A percentile compares a stretch with the other conserved stretches of the same genome.
Conservation (phyloP, 2,888 invertebrate species). For the Stegophylla sp. region DNA sequence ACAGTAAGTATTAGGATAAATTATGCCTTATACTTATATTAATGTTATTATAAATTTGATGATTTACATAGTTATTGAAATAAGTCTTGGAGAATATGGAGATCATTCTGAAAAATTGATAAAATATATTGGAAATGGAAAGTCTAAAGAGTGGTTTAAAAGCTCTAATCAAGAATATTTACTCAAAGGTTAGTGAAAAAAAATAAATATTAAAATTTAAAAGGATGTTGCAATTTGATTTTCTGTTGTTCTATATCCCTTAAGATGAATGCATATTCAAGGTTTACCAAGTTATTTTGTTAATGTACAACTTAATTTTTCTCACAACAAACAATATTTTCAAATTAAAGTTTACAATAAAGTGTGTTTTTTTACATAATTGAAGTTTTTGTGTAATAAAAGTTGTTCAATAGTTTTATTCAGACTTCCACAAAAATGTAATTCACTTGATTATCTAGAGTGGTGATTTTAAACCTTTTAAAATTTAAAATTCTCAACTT, state of each 20-base stretch:
- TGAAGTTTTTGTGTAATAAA: no score
- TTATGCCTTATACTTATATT: background rate
- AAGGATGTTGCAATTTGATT: background rate
- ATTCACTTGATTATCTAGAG: no score
- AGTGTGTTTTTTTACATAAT: no score
- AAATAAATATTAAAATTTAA: background rate
- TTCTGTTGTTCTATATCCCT: background rate
- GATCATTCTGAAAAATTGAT: conserved; percentile 67
- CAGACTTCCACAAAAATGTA: no score
- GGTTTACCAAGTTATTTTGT: no score
- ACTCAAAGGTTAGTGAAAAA: conserved; percentile 16
- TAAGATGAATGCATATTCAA: no score
- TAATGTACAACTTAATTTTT: no score
- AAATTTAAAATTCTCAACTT: no score
- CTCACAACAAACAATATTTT: no score
- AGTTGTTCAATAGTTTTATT: no score
- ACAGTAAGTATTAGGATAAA: conserved; percentile 71
- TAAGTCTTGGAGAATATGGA: conserved; percentile 81
- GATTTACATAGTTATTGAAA: conserved; percentile 75
- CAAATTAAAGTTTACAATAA: no score
- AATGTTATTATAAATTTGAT: background rate
- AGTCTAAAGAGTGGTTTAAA: conserved; percentile 69
- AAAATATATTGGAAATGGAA: conserved; percentile 72
- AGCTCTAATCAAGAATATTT: conserved; percentile 34
- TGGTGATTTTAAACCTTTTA: no score